Evolutionary conservation across 2,113 vertebrate genomes (phyloP).

Genomic region (Microtus oregoni): DNA sequence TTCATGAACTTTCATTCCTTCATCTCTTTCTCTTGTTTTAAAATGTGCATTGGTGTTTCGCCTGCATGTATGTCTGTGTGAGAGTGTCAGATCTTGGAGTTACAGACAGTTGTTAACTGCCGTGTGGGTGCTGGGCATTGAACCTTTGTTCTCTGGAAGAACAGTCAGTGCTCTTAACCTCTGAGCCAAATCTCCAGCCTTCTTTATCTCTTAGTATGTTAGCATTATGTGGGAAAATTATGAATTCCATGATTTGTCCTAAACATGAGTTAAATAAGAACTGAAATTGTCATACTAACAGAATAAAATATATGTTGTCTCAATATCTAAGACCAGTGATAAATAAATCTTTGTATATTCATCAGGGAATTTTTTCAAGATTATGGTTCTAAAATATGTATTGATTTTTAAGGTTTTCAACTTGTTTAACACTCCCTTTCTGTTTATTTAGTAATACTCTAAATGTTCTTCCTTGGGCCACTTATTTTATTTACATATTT

Average conservation of each 20-base stretch:
- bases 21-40: background rate
- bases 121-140: background rate
- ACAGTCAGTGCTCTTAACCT: background rate
- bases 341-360: constrained; percentile 45
- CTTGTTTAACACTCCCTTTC: constrained; percentile 17
- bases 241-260: constrained; percentile 22
- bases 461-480: constrained; percentile 23
- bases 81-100: background rate
- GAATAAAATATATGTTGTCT: constrained; percentile 5
- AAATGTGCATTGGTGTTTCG: background rate
- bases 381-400: constrained; percentile 24
- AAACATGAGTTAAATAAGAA: constrained; percentile 42
- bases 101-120: background rate
- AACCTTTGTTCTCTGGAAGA: background rate
- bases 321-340: background rate
- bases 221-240: constrained; percentile 53
- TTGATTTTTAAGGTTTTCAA: constrained; percentile 33
- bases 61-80: background rate
- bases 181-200: background rate
- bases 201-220: constrained; percentile 36
- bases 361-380: constrained; percentile 33
- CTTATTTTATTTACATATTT: constrained; percentile 37
- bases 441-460: constrained; percentile 35
- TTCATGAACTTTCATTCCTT: constrained; percentile 54
- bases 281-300: background rate